phyloP scores from a whole-genome alignment of 2,113 vertebrate species.

The Ahaetulla prasina region DNA sequence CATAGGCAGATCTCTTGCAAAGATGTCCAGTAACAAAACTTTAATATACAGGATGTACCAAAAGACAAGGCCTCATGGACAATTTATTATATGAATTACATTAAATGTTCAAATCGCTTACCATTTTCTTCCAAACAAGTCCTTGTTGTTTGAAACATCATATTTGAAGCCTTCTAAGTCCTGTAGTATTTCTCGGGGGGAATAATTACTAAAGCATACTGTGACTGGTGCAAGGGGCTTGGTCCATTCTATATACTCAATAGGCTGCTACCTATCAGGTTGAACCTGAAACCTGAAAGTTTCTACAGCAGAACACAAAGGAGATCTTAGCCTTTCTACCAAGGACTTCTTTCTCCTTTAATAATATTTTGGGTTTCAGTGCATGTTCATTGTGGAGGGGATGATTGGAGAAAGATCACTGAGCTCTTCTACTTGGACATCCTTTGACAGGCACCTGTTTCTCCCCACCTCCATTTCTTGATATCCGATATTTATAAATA shows the following conservation, averaged over 20 bases:
- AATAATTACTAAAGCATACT: no score
- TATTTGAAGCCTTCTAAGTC: background rate
- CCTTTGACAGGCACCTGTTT: background rate
- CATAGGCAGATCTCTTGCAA: background rate
- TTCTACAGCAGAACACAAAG: background rate
- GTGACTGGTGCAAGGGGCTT: no score
- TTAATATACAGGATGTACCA: background rate
- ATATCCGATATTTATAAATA: background rate
- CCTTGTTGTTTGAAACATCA: background rate
- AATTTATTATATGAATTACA: background rate
- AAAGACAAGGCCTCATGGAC: background rate
- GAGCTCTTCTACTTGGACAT: background rate
- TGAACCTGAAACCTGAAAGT: background rate
- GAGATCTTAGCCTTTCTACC: background rate
- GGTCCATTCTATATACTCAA: no score
- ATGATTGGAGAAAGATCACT: background rate
- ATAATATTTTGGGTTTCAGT: background rate
- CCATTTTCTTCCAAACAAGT: background rate
- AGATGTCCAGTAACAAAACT: background rate
- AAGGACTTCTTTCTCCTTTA: background rate
- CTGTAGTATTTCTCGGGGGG: background rate
- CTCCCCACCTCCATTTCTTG: background rate
- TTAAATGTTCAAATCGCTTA: background rate
- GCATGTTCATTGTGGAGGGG: background rate
- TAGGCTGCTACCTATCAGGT: no score